These are phyloP conservation scores for Macrotus californicus DNA, from an alignment of 2,113 vertebrate genomes.

Conservation along the genomic window DNA sequence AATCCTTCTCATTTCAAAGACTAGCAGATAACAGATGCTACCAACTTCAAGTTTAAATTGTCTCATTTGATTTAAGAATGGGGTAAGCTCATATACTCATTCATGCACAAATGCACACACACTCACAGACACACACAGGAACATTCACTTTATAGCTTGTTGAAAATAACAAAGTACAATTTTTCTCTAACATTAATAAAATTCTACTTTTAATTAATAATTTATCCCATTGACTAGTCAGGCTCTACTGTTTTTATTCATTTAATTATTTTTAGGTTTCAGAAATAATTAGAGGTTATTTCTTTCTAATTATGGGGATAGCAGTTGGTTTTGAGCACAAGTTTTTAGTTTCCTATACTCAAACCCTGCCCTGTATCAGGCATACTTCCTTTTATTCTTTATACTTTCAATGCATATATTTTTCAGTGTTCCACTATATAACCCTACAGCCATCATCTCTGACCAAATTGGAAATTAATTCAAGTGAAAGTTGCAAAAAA, in stretches of 20 bases:
- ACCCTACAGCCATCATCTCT: not conserved
- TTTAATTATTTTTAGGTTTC: not conserved
- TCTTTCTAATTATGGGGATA: not conserved
- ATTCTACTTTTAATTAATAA: not conserved
- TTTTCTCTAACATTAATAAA: not conserved
- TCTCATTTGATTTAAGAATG: not conserved
- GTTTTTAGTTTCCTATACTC: not conserved
- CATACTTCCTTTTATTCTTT: not conserved
- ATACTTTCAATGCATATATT: not conserved
- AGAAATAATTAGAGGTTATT: not conserved
- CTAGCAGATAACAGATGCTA: not conserved
- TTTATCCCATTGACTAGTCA: not conserved
- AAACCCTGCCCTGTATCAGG: not conserved
- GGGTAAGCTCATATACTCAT: not conserved
- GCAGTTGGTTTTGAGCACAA: not conserved
- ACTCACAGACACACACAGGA: not conserved
- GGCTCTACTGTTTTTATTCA: not conserved
- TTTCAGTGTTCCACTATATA: not conserved
- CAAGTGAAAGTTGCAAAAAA: not conserved
- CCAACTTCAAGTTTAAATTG: not conserved
- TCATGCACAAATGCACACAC: not conserved
- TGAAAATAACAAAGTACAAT: not conserved
- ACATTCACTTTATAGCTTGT: not conserved
- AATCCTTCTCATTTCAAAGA: not conserved
- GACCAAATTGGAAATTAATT: not conserved